phyloP scores from a whole-genome alignment of 2,797 vertebrate species.

The Phoxinus dragarum region DNA sequence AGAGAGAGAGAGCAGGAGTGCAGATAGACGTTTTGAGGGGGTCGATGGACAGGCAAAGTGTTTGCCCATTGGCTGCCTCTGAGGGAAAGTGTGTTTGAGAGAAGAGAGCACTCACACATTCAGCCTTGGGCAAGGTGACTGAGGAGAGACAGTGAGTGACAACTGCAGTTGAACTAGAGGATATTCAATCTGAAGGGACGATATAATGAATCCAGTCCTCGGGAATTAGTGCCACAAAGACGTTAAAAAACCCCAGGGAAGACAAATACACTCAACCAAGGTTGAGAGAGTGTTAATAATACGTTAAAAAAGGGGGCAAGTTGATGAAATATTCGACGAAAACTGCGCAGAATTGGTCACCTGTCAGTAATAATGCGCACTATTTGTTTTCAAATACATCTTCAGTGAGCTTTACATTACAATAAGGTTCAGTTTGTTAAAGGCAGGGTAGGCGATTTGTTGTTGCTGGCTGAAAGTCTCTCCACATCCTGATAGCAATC shows the following conservation, averaged over 20 bases:
- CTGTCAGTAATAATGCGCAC: background rate
- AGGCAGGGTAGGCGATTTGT: too few relatives aligned
- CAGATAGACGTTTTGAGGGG: conserved; percentile 55
- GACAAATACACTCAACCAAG: background rate
- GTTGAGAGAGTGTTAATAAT: background rate
- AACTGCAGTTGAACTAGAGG: conserved; percentile 59
- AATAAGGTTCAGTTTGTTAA: background rate
- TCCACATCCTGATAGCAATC: too few relatives aligned
- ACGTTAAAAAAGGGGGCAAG: background rate
- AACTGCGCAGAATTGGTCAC: background rate
- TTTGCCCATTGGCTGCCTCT: conserved; percentile 66
- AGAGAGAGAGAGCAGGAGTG: conserved; percentile 31
- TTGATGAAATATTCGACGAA: background rate
- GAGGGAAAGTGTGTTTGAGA: conserved; percentile 60
- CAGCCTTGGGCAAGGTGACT: conserved; percentile 69
- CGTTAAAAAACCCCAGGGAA: background rate
- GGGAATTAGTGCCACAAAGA: conserved; percentile 14
- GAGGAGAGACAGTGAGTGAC: conserved; percentile 69
- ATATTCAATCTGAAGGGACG: conserved; percentile 43
- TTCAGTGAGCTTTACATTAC: background rate
- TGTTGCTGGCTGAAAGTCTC: too few relatives aligned
- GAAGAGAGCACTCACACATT: conserved; percentile 57
- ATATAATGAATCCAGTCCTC: conserved; percentile 26
- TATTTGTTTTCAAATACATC: background rate
- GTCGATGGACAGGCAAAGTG: conserved; percentile 67